Percentiles rank a stretch among this genome's conserved stretches.
These are phyloP conservation scores for Sebastiscus tertius DNA, from an alignment of 2,797 vertebrate species.

Conservation along the genomic window DNA sequence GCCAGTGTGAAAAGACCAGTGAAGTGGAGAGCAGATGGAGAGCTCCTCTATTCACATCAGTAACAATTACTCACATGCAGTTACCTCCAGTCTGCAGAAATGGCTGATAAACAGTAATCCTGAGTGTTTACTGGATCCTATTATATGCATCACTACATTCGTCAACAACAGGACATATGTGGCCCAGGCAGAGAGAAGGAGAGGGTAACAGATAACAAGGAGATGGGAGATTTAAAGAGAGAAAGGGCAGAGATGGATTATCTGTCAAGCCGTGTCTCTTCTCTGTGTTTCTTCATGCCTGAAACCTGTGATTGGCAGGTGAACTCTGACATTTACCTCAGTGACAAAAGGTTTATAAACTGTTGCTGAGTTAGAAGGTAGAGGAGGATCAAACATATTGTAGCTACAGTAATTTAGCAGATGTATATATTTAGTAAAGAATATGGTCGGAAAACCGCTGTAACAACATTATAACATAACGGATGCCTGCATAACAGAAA, in stretches of 20 bases:
- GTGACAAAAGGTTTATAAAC: not conserved
- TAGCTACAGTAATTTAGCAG: not conserved
- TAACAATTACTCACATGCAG: not conserved
- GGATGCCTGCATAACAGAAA: not conserved
- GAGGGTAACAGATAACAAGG: not conserved
- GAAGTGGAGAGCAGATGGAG: not conserved
- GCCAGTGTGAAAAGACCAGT: not conserved
- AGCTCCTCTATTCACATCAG: conserved; percentile 12
- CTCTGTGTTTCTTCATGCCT: not conserved
- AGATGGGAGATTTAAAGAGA: not conserved
- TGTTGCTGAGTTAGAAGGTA: not conserved
- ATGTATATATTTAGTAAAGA: not conserved
- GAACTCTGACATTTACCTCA: not conserved
- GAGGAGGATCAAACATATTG: not conserved
- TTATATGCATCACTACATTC: not conserved
- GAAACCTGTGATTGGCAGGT: not conserved
- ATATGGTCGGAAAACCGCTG: not conserved
- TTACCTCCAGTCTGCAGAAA: not conserved
- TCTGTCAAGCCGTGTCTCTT: not conserved
- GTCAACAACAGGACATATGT: not conserved
- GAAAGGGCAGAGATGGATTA: not conserved
- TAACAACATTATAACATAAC: not conserved
- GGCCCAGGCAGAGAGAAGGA: not conserved
- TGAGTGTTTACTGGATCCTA: not conserved
- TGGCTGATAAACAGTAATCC: not conserved